Conservation (phyloP, 1,140 invertebrate species). For the Drosophila mayri region DNA sequence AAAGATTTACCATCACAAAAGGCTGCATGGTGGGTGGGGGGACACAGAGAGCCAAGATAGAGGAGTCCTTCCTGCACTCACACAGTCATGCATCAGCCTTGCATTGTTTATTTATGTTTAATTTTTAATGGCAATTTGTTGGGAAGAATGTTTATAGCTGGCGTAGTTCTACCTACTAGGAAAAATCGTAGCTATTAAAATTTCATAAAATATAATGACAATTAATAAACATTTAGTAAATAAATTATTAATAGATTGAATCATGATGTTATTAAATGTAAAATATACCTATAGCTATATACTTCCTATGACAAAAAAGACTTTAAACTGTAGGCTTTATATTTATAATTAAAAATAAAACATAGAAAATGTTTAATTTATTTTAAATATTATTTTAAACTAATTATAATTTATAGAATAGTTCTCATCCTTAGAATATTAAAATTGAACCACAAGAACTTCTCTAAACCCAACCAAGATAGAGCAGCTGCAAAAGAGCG, state of each 20-base stretch:
- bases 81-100: not conserved
- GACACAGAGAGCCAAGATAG: not conserved
- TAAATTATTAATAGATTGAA: not conserved
- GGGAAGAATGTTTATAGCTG: slow-evolving; percentile 6
- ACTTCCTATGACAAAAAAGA: not conserved
- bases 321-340: not conserved
- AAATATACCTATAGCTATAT: too few species aligned
- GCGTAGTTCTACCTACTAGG: not conserved
- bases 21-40: not conserved
- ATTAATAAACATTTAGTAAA: not conserved
- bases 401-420: not conserved
- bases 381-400: too few species aligned
- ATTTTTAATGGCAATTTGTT: slow-evolving; percentile 38
- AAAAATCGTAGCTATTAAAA: not conserved
- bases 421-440: too few species aligned
- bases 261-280: not conserved
- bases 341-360: too few species aligned
- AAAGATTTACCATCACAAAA: slow-evolving; percentile 71
- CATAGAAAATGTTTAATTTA: too few species aligned
- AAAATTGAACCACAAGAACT: not conserved
- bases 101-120: slow-evolving; percentile 46
- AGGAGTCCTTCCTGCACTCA: slow-evolving; percentile 8
- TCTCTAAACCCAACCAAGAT: not conserved
- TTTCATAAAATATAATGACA: not conserved
- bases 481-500: slow-evolving; percentile 12